Percentiles rank a stretch among this genome's conserved stretches.
These are phyloP conservation scores for Hippopotamus amphibius DNA, from an alignment of 2,113 vertebrate genomes.

Conservation along the genomic window DNA sequence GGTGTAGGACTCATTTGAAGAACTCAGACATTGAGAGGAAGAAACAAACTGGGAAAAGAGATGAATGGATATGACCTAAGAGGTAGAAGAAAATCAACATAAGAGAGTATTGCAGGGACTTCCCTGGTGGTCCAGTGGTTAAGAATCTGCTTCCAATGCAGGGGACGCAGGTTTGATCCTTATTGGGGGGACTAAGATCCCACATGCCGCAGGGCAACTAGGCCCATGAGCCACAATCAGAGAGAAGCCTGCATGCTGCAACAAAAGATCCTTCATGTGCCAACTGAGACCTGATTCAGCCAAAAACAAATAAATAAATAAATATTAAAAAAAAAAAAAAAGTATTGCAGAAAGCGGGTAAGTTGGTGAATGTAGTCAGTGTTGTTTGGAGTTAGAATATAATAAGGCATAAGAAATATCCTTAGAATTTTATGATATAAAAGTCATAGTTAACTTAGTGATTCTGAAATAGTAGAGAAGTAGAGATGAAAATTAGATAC, in stretches of 20 bases:
- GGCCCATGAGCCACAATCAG: too few relatives aligned
- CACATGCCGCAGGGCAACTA: too few relatives aligned
- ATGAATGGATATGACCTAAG: neutral
- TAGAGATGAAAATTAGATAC: neutral
- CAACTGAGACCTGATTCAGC: too few relatives aligned
- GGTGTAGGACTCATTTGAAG: neutral
- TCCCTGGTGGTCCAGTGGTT: too few relatives aligned
- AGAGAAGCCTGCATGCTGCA: too few relatives aligned
- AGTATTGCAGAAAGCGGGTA: neutral
- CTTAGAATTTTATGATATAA: neutral
- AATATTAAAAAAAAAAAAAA: too few relatives aligned
- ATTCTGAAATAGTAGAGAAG: neutral
- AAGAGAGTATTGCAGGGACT: neutral
- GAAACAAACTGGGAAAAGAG: neutral
- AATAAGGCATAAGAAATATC: neutral
- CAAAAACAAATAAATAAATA: too few relatives aligned
- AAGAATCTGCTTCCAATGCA: too few relatives aligned
- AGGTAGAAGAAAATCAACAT: neutral
- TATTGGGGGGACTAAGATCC: too few relatives aligned
- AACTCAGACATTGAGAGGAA: neutral
- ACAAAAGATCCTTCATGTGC: too few relatives aligned
- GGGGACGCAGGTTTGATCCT: too few relatives aligned
- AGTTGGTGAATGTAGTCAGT: neutral
- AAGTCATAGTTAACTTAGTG: neutral
- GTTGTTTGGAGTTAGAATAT: neutral